A percentile compares a stretch with the other conserved stretches of the same genome.
Evolutionary conservation across 2,113 vertebrate species (phyloP).

Genomic region (Phrynosoma platyrhinos): DNA sequence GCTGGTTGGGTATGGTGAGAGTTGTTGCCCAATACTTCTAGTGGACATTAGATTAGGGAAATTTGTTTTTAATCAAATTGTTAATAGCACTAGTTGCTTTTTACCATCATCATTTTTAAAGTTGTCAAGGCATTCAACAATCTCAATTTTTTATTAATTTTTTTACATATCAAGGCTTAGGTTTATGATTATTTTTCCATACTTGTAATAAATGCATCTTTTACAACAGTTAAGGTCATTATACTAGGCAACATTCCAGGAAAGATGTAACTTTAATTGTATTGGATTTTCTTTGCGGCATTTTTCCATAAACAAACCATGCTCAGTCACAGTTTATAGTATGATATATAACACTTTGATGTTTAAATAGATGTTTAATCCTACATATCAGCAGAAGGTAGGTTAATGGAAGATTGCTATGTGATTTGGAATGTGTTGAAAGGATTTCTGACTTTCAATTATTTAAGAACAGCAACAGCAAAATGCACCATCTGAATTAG

Average conservation of each 20-base stretch:
- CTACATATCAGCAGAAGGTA: background rate
- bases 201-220: constrained; percentile 25
- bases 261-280: constrained; percentile 67
- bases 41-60: no score
- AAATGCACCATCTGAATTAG: background rate
- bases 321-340: background rate
- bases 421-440: background rate
- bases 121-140: background rate
- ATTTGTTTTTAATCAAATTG: background rate
- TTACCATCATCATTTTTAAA: background rate
- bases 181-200: background rate
- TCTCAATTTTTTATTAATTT: background rate
- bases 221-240: constrained; percentile 53
- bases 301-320: constrained; percentile 65
- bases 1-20: background rate
- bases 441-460: background rate
- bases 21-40: background rate
- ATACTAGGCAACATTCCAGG: constrained; percentile 66
- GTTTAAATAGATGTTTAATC: background rate
- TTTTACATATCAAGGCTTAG: background rate
- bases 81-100: background rate
- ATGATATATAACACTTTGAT: background rate
- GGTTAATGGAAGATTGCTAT: background rate
- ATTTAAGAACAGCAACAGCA: background rate
- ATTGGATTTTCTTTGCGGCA: constrained; percentile 69